These are phyloP conservation scores for Pterois miles DNA, from an alignment of 2,797 vertebrate species.

Conservation along the genomic window DNA sequence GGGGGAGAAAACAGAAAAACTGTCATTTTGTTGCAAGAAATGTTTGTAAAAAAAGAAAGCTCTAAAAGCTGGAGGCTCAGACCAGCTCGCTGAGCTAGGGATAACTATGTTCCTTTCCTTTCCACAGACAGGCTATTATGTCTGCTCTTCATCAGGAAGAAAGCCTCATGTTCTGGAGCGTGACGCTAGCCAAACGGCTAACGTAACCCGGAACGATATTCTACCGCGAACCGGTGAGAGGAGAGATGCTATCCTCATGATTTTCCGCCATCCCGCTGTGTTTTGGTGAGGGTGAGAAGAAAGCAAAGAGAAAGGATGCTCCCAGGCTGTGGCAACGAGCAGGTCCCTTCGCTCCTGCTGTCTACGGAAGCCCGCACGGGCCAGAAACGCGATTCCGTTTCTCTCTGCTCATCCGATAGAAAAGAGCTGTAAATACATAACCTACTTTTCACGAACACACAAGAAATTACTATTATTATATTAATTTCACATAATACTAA, in stretches of 20 bases:
- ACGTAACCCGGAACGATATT: conserved; percentile 15
- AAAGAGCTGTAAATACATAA: background rate
- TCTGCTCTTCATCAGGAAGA: conserved; percentile 53
- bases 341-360: conserved; percentile 71
- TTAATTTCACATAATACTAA: background rate
- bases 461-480: background rate
- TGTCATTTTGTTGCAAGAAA: background rate
- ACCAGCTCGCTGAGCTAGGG: conserved; percentile 41
- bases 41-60: background rate
- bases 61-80: conserved; percentile 28
- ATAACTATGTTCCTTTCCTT: conserved; percentile 54
- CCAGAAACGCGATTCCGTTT: conserved; percentile 17
- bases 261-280: conserved; percentile 59
- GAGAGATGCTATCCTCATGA: conserved; percentile 21
- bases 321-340: conserved; percentile 66
- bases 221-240: conserved; percentile 23
- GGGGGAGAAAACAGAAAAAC: background rate
- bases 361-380: conserved; percentile 81
- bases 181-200: conserved; percentile 32
- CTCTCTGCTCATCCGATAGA: background rate
- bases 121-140: conserved; percentile 58
- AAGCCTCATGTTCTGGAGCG: conserved; percentile 43
- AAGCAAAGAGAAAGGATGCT: conserved; percentile 71
- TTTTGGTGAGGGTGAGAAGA: conserved; percentile 61
- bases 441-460: background rate